Base-by-base conservation (phyloP, 2,888 invertebrate genomes). In the Ichneumon xanthorius region DNA sequence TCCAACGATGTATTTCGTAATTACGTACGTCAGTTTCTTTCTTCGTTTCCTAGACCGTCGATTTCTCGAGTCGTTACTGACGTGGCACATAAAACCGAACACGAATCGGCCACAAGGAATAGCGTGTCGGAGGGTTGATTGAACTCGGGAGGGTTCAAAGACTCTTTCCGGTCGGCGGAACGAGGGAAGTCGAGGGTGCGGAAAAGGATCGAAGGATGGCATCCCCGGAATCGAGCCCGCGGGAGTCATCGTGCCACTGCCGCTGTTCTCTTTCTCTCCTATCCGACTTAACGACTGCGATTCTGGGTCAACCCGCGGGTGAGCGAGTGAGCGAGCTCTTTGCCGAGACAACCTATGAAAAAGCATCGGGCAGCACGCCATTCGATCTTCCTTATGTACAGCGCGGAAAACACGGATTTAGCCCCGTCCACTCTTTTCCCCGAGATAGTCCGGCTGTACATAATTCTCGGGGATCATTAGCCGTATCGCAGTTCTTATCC, bases 291-390 rank as follows among this genome's bases (percentile, higher is more conserved):
- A 80, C 76, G 84, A 79, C 79, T 68, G 48, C 55, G 80, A 84
- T 84, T 84, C 80, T 84, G 84, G 84, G 84, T 84, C 84, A 84
- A 65, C 65, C 72, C 48, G 82, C 65, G 71, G 61, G n/a, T 61
- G 61, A 61, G 61, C 72, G 19, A 48, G 75, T 33, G 40, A 67
- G 26, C 40, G 45, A 30, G 50, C 73, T 83, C 83, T 26, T 53
- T 16, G 19, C 26, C 22, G 63, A 9, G 67, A n/a, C 33, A 40
- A 33, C 48, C 68, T 65, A 80, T 77, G 80, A 80, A 83, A 85
- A 80, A 82, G 65, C 71, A 72, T 80, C 82, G 76, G 48, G 67
- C 75, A 72, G 75, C 72, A 76, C 71, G 82, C 82, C 72, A 72
- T 68, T 85, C 77, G 67, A 77, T 83, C 85, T 80, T 83, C 63